A percentile compares a stretch with the other conserved stretches of the same genome.
Conservation (phyloP, 2,888 invertebrate species). For the Microctonus hyperodae region DNA sequence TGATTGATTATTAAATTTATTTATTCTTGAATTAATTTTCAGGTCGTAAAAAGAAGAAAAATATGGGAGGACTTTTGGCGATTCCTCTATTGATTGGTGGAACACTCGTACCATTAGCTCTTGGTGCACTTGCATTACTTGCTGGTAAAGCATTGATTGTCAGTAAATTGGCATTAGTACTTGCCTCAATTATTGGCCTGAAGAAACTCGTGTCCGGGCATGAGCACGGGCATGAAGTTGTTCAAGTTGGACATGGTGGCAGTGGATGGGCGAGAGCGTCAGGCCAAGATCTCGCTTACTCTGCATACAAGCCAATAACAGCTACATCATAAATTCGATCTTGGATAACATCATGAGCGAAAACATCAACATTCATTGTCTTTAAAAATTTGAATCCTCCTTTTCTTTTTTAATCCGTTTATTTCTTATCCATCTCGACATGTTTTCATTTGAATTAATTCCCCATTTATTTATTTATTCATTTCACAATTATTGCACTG, state of each 20-base stretch:
- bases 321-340: constrained; percentile 34
- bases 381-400: not conserved
- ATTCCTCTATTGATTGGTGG: constrained; percentile 83
- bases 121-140: constrained; percentile 81
- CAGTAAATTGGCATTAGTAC: constrained; percentile 81
- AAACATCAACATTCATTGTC: constrained; percentile 17
- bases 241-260: constrained; percentile 70
- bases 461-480: not conserved
- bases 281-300: constrained; percentile 71
- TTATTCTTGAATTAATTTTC: constrained; percentile 30
- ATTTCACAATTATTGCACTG: constrained; percentile 8
- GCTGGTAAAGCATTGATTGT: constrained; percentile 88
- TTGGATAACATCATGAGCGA: constrained; percentile 15
- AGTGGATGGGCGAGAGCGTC: constrained; percentile 78
- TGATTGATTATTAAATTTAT: not conserved
- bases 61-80: constrained; percentile 76
- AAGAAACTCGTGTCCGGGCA: constrained; percentile 80
- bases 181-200: constrained; percentile 84
- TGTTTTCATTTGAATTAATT: not conserved
- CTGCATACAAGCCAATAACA: constrained; percentile 66
- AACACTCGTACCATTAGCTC: constrained; percentile 81
- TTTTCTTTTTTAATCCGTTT: not conserved
- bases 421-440: constrained; percentile 10
- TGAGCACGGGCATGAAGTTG: constrained; percentile 69
- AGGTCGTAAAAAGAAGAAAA: constrained; percentile 74